Evolutionary conservation across 2,113 vertebrate genomes (phyloP).

Genomic region (Neoarius graeffei): DNA sequence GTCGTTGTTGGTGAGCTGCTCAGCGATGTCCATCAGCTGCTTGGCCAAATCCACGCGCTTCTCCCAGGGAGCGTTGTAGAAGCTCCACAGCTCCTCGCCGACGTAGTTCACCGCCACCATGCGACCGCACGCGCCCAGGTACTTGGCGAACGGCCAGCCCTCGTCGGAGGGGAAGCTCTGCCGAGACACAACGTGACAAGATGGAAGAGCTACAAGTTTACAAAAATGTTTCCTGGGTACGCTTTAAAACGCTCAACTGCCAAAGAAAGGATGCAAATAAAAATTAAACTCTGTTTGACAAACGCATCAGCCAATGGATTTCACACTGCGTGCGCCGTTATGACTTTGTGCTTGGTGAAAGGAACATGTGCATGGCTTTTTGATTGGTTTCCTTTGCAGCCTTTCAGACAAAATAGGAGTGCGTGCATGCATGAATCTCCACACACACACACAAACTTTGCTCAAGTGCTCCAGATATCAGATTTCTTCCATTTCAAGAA

Average conservation of each 20-base stretch:
- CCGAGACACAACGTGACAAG: slow-evolving; percentile 3
- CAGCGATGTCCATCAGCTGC: slow-evolving; percentile 97
- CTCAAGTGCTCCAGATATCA: slow-evolving; percentile 32
- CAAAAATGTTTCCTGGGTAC: neutral
- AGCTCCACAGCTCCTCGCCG: slow-evolving; percentile 97
- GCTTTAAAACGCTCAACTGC: no score
- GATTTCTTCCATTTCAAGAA: slow-evolving; percentile 30
- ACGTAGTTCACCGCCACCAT: slow-evolving; percentile 98
- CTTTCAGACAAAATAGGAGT: neutral
- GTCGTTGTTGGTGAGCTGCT: slow-evolving; percentile 98
- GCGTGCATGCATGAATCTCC: neutral
- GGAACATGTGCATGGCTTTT: neutral
- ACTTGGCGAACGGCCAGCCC: slow-evolving; percentile 98
- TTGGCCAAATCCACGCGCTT: slow-evolving; percentile 94
- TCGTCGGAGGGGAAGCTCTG: slow-evolving; percentile 98
- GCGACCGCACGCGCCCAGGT: slow-evolving; percentile 94
- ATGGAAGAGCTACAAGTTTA: neutral
- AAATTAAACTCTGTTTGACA: neutral
- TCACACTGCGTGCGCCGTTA: neutral
- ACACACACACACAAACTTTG: neutral
- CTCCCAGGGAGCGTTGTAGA: slow-evolving; percentile 93
- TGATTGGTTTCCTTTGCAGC: neutral
- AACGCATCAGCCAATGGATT: no score
- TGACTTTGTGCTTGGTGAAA: neutral
- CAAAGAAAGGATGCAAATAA: neutral